A percentile compares a stretch with the other conserved stretches of the same genome.
phyloP scores from a whole-genome alignment of 2,113 vertebrate species.

The Danio rerio region DNA sequence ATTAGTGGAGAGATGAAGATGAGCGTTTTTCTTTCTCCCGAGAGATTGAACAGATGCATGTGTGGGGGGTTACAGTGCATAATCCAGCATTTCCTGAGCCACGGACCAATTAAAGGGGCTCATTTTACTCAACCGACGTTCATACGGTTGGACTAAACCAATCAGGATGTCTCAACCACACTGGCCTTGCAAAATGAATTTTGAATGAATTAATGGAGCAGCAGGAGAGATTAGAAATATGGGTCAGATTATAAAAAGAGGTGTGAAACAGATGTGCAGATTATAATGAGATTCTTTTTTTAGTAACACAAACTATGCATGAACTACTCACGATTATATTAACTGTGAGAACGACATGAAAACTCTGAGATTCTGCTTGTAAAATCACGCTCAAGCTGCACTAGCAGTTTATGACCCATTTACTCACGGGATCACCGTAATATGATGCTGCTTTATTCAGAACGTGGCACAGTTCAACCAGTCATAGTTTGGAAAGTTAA shows the following conservation, averaged over 20 bases:
- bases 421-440: no score
- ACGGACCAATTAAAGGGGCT: not conserved
- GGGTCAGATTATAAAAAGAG: not conserved
- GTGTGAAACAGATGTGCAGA: slow-evolving; percentile 28
- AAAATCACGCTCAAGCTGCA: no score
- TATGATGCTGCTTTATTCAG: no score
- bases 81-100: slow-evolving; percentile 3
- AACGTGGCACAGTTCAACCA: no score
- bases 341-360: not conserved
- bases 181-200: not conserved
- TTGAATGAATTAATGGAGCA: not conserved
- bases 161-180: not conserved
- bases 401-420: no score
- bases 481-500: no score
- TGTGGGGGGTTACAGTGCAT: not conserved
- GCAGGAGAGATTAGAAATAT: slow-evolving; percentile 1
- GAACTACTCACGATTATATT: not conserved
- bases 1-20: slow-evolving; percentile 1
- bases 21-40: not conserved
- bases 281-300: slow-evolving; percentile 17
- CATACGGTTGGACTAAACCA: not conserved
- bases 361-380: not conserved
- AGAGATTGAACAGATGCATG: slow-evolving; percentile 11
- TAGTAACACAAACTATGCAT: not conserved
- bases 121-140: not conserved